phyloP scores from a whole-genome alignment of 2,888 invertebrate genomes.

The Drosophila setosimentum region DNA sequence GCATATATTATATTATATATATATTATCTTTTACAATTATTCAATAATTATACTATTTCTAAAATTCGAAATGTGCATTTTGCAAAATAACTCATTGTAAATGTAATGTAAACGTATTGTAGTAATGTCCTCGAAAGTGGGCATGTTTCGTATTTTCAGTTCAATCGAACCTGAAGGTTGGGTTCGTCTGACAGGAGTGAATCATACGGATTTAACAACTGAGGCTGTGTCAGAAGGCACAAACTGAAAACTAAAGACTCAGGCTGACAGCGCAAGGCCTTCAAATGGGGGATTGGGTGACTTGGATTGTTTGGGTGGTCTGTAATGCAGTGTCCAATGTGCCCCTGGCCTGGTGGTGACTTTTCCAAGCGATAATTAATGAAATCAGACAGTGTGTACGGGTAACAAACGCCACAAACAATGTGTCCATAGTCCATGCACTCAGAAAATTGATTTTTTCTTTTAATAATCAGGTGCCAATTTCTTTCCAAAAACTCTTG shows the following conservation, averaged over 20 bases:
- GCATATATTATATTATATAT: no score
- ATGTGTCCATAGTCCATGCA: conserved; percentile 1
- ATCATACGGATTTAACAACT: conserved; percentile 60
- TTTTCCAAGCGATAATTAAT: conserved; percentile 80
- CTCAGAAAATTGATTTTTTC: no score
- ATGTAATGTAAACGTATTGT: background rate
- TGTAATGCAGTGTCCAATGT: conserved; percentile 11
- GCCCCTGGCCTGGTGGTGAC: conserved; percentile 67
- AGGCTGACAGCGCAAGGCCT: conserved; percentile 3
- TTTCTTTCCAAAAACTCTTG: background rate
- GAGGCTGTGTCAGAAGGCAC: conserved; percentile 18
- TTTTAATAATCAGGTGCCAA: no score
- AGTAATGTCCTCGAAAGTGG: background rate
- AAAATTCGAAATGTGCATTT: background rate
- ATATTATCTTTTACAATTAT: no score
- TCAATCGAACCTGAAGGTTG: no score
- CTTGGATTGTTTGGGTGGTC: background rate
- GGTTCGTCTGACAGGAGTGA: conserved; percentile 45
- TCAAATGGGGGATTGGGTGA: background rate
- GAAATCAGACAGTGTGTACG: conserved; percentile 74
- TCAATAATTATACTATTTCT: no score
- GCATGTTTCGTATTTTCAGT: conserved; percentile 4
- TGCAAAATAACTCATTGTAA: background rate
- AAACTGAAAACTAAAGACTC: conserved; percentile 1
- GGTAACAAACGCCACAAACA: conserved; percentile 27